Evolutionary conservation across 2,113 vertebrate genomes (phyloP).

Genomic region (Theristicus caerulescens): DNA sequence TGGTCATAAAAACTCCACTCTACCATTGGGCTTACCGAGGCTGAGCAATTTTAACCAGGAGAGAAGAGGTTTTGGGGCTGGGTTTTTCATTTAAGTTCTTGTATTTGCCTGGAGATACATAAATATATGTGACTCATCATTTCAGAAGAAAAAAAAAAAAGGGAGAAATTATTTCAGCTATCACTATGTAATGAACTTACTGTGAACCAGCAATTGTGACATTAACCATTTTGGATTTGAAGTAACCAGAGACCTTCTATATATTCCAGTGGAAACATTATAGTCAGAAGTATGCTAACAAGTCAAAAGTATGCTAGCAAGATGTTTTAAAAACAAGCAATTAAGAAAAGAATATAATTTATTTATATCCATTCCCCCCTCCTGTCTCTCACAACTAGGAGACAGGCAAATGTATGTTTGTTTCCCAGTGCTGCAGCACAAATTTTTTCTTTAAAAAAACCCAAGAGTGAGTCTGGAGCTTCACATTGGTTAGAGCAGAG

Average conservation of each 20-base stretch:
- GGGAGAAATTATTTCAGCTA: background rate
- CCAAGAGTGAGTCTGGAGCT: background rate
- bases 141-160: background rate
- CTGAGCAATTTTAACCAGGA: background rate
- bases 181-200: background rate
- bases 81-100: background rate
- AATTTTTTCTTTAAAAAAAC: background rate
- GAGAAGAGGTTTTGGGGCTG: background rate
- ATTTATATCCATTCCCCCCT: background rate
- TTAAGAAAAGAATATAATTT: background rate
- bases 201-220: background rate
- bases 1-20: background rate
- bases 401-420: background rate
- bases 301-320: background rate
- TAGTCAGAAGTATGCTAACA: background rate
- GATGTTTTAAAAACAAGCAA: background rate
- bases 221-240: background rate
- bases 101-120: background rate
- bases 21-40: background rate
- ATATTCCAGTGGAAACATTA: background rate
- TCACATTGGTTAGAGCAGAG: background rate
- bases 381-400: background rate
- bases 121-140: background rate
- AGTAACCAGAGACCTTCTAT: background rate
- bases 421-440: background rate